Conservation (phyloP, 2,113 vertebrate genomes). For the Chaetura pelagica region DNA sequence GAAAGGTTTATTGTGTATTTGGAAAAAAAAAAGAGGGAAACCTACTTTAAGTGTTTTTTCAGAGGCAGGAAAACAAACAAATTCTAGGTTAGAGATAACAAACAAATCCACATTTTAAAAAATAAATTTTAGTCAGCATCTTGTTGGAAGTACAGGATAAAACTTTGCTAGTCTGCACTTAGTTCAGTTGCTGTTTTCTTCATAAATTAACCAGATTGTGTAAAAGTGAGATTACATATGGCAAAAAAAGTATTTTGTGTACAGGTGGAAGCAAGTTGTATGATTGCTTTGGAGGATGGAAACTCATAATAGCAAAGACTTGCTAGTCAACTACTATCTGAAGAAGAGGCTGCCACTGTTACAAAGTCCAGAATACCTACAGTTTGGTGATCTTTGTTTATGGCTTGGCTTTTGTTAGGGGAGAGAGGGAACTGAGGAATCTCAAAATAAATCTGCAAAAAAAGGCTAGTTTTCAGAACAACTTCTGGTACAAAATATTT, state of each 20-base stretch:
- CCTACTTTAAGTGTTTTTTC: neutral
- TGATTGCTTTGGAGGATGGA: neutral
- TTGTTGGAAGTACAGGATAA: neutral
- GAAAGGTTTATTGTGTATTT: neutral
- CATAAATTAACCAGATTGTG: neutral
- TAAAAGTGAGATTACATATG: neutral
- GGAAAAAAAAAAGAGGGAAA: neutral
- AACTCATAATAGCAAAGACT: neutral
- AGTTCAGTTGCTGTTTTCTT: neutral
- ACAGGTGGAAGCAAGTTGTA: neutral
- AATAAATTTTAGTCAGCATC: neutral
- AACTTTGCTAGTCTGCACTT: neutral
- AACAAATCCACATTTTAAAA: neutral
- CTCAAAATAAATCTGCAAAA: neutral
- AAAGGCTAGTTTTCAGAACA: neutral
- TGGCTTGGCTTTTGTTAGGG: neutral
- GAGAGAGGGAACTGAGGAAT: neutral
- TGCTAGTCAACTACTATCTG: neutral
- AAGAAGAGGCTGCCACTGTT: neutral
- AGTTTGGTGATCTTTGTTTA: neutral
- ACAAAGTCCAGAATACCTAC: neutral
- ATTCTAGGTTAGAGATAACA: neutral
- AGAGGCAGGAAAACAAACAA: neutral
- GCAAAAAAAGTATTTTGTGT: neutral
- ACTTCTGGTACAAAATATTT: neutral